Conservation (phyloP, 1,140 invertebrate genomes). For the Branchinecta lindahli region DNA sequence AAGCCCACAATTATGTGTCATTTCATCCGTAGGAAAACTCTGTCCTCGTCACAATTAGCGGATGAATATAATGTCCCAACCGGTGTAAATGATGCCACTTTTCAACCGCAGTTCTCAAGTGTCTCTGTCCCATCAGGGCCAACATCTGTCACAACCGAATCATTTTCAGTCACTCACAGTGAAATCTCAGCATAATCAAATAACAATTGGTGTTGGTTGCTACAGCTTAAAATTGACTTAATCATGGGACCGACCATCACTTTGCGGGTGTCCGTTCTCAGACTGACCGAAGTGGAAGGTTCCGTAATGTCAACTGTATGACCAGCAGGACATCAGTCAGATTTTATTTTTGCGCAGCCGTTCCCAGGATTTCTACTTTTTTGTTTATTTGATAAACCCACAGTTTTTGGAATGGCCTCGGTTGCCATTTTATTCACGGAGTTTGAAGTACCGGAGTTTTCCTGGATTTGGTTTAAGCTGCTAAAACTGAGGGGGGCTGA, state of each 20-base stretch:
- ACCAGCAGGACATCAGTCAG: too few relatives aligned
- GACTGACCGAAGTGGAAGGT: too few relatives aligned
- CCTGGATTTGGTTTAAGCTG: too few relatives aligned
- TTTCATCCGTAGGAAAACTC: background rate
- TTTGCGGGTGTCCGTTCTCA: too few relatives aligned
- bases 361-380: too few relatives aligned
- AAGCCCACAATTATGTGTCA: background rate
- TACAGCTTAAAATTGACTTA: background rate
- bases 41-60: background rate
- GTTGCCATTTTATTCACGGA: too few relatives aligned
- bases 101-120: background rate
- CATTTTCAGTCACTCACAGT: background rate
- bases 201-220: conserved; percentile 6
- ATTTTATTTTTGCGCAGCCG: too few relatives aligned
- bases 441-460: too few relatives aligned
- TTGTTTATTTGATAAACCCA: too few relatives aligned
- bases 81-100: background rate
- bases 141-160: conserved; percentile 4
- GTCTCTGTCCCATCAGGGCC: background rate
- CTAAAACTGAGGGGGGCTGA: too few relatives aligned
- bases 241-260: conserved; percentile 3
- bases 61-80: background rate
- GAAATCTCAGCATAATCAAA: conserved; percentile 7
- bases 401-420: too few relatives aligned
- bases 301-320: too few relatives aligned